Conservation (phyloP, 2,888 invertebrate species). For the Slavum lentiscoides region DNA sequence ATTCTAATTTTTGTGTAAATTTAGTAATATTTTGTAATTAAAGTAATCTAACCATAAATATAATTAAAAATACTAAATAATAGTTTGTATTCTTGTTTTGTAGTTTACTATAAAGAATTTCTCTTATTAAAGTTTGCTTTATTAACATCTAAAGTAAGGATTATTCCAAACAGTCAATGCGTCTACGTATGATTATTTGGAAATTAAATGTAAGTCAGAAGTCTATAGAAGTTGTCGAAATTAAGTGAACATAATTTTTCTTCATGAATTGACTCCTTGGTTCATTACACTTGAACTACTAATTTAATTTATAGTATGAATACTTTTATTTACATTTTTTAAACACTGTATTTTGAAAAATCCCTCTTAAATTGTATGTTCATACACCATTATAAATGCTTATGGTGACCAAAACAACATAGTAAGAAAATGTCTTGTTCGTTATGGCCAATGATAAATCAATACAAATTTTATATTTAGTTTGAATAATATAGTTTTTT, state of each 20-base stretch:
- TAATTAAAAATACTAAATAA: neutral
- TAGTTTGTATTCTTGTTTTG: neutral
- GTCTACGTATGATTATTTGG: neutral
- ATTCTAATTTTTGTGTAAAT: no score
- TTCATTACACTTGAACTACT: no score
- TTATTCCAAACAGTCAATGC: neutral
- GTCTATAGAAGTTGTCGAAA: no score
- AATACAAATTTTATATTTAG: conserved; percentile 1
- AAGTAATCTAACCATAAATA: neutral
- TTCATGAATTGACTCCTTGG: no score
- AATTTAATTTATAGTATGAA: no score
- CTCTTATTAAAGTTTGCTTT: neutral
- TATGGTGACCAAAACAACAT: neutral
- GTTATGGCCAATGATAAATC: neutral
- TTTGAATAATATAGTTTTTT: neutral
- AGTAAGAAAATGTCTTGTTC: neutral
- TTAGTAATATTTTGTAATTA: no score
- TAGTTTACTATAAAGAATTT: neutral
- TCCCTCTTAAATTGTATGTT: no score
- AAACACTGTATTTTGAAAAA: no score
- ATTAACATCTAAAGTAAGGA: neutral
- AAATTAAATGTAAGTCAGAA: neutral
- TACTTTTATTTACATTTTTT: no score
- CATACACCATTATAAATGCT: neutral
- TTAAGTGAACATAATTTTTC: no score